Conservation (phyloP, 2,888 invertebrate genomes). For the Xestoiulus laeticollis region DNA sequence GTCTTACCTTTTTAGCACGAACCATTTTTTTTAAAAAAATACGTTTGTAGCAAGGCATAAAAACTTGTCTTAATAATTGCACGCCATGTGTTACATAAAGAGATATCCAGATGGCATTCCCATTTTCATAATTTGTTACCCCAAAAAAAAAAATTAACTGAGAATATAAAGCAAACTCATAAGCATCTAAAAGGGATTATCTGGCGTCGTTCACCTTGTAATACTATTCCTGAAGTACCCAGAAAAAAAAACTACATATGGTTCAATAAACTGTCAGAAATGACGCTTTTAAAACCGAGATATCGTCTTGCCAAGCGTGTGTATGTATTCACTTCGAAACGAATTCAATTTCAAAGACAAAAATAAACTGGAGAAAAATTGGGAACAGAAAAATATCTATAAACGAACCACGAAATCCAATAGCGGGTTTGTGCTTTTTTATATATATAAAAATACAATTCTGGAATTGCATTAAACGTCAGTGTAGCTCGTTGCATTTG, state of each 20-base stretch:
- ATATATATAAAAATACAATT: neutral
- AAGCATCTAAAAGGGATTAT: neutral
- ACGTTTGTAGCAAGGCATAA: neutral
- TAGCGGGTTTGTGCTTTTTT: neutral
- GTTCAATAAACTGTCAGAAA: slow-evolving; percentile 30
- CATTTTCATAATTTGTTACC: neutral
- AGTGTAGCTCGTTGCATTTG: neutral
- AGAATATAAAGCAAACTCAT: neutral
- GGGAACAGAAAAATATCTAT: neutral
- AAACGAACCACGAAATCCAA: slow-evolving; percentile 1
- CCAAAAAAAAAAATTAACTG: neutral
- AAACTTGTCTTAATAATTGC: neutral
- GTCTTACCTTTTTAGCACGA: neutral
- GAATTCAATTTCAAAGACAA: slow-evolving; percentile 5
- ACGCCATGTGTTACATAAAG: neutral
- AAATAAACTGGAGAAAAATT: neutral
- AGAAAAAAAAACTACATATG: neutral
- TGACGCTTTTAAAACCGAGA: neutral
- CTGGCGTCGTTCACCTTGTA: neutral
- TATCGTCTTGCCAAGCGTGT: neutral
- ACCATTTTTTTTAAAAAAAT: neutral
- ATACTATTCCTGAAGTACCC: neutral
- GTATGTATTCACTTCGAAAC: neutral
- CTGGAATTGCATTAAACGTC: slow-evolving; percentile 4
- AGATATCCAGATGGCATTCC: neutral